Evolutionary conservation across 1,140 invertebrate species (phyloP).

Genomic region (Mizuhopecten yessoensis): DNA sequence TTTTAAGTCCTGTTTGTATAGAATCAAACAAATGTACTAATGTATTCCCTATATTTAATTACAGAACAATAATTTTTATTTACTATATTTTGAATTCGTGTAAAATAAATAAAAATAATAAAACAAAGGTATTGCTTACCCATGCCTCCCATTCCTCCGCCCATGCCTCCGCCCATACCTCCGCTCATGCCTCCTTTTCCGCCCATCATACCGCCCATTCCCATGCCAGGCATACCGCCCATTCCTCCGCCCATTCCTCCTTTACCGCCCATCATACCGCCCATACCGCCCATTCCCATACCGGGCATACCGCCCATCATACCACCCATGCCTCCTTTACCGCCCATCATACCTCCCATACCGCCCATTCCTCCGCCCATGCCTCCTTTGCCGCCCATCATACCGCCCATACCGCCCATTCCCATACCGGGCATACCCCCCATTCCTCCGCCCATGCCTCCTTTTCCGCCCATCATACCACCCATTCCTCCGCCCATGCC

Average conservation of each 20-base stretch:
- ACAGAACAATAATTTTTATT: too few relatives aligned
- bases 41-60: too few relatives aligned
- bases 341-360: not conserved
- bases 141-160: conserved; percentile 1
- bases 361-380: not conserved
- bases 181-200: not conserved
- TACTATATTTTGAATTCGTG: too few relatives aligned
- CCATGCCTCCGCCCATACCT: not conserved
- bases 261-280: conserved; percentile 42
- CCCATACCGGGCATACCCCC: not conserved
- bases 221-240: not conserved
- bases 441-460: not conserved
- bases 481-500: conserved; percentile 1
- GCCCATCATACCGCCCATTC: conserved; percentile 18
- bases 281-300: conserved; percentile 54
- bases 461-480: not conserved
- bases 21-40: too few relatives aligned
- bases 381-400: not conserved
- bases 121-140: not conserved
- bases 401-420: conserved; percentile 10
- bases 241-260: conserved; percentile 6
- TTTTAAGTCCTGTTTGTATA: too few relatives aligned
- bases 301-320: not conserved
- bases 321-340: not conserved
- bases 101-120: too few relatives aligned